Evolutionary conservation across 2,888 invertebrate genomes (phyloP), one percentile per base, ranked within the genome.

Genomic region (Stenolophus ochropezus): DNA sequence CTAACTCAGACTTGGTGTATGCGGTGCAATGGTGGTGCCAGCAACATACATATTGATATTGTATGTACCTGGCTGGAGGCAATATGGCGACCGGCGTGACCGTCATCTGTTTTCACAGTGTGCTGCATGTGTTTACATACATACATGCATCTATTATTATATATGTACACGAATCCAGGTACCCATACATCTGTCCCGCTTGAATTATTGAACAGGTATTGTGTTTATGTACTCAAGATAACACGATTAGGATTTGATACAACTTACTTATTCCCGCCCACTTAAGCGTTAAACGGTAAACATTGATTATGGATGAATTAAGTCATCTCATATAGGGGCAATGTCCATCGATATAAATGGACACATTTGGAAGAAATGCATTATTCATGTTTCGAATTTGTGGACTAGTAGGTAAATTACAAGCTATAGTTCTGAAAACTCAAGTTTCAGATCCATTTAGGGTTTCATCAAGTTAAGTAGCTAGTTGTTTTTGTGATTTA

Each of bases 81-180:
- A 61, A 61, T 61, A 61, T 23, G 25, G 61, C 14, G 25, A 23
- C 23, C 61, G 14, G 23, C 61, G 23, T 18, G 14, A 25, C 61
- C 14, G 61, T 21, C 61, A 58, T 58, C 58, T 58, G 58, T 58
- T 58, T 58, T 58, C 21, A 58, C 58, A 61, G 61, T 61, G 61
- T 61, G 56, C 56, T 56, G 61, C 61, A 61, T 61, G 61, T 61
- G 61, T 61, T 61, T 61, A 61, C 61, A 61, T 61, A 61, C 58
- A 58, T 58, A 58, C 25, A 61, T 61, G 14, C 61, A 61, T 61
- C 23, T 21, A 25, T 61, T 61, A 61, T 61, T 61, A 61, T 61
- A 56, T 21, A 56, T 42, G 33, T 42, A 42, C 33, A 42, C 8
- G 33, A 6, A 4, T 42, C 33, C 33, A 42, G 33, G 33, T 42